Base-by-base conservation (phyloP, 2,888 invertebrate species). In the Acrocera orbiculus region DNA sequence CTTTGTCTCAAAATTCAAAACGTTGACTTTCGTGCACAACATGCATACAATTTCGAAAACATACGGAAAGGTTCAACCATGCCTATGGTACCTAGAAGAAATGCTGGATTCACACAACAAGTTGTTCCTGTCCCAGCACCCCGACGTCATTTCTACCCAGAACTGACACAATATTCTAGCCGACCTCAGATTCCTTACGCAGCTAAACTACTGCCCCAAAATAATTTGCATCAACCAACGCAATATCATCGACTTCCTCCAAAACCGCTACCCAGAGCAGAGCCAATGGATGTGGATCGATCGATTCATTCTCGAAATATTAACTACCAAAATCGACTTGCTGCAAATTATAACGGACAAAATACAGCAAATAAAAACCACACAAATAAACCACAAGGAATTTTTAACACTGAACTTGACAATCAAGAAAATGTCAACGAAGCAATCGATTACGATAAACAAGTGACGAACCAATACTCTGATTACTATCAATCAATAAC, bases 281-380 rank as follows among this genome's bases (percentile, higher is more conserved):
- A 37, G 32, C 41, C 40, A 2, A 39, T 41, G 35, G 40, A 43
- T 4, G 20, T 41, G 2, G 38, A 41, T 16, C 32, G 16, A 4
- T 37, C 35, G 10, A 15, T 40, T 3, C 27, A 32, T 15, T 35
- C 37, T 8, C 37, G 32, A 7, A 34, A 30, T 4, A 22, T 42
- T 5, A 39, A 42, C 31, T 38, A 39, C 6, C 34, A 34, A 27
- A 39, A 41, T 20, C 27, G 37, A 17, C 35, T 20, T 11, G 16
- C 14, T 6, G 20, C 9, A 11, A 11, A 24, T 13, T 2, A 9
- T 9, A n/a, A 22, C n/a, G 4, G 13, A 2, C 30, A 11, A 11
- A 34, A 35, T 29, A 32, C n/a, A n/a, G n/a, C n/a, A n/a, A n/a
- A n/a, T n/a, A n/a, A n/a, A n/a, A n/a, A n/a, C n/a, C n/a, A n/a